Conservation (phyloP, 2,888 invertebrate species). For the Leptinotarsa peninsularis region DNA sequence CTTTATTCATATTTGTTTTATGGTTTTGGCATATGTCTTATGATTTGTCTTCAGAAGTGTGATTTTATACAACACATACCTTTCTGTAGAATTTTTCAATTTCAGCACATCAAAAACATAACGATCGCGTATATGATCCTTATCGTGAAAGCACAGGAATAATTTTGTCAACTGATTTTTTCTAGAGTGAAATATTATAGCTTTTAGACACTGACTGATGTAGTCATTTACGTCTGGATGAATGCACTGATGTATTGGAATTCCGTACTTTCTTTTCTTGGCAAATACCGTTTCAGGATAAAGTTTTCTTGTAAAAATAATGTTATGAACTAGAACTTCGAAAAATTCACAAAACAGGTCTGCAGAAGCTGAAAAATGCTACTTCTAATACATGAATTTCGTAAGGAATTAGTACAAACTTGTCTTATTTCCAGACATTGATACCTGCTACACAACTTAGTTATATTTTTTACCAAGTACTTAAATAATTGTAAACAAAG, state of each 20-base stretch:
- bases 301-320: slow-evolving; percentile 72
- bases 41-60: no score
- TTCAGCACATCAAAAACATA: slow-evolving; percentile 66
- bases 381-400: not conserved
- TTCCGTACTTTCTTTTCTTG: slow-evolving; percentile 73
- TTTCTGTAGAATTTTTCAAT: slow-evolving; percentile 43
- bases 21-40: no score
- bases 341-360: slow-evolving; percentile 76
- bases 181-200: slow-evolving; percentile 68
- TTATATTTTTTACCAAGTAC: not conserved
- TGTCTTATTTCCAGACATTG: slow-evolving; percentile 1
- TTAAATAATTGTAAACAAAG: no score
- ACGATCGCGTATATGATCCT: slow-evolving; percentile 65
- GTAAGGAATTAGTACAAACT: not conserved
- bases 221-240: slow-evolving; percentile 77
- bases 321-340: slow-evolving; percentile 74
- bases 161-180: slow-evolving; percentile 68
- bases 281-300: slow-evolving; percentile 76
- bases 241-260: slow-evolving; percentile 71
- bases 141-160: slow-evolving; percentile 67
- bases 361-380: slow-evolving; percentile 41
- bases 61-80: slow-evolving; percentile 29
- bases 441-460: not conserved
- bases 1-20: no score
- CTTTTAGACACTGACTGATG: slow-evolving; percentile 70